Percentiles rank a stretch among this genome's conserved stretches.
These are phyloP conservation scores for Calyptommatus sinebrachiatus DNA, from an alignment of 2,113 vertebrate species.

Conservation along the genomic window DNA sequence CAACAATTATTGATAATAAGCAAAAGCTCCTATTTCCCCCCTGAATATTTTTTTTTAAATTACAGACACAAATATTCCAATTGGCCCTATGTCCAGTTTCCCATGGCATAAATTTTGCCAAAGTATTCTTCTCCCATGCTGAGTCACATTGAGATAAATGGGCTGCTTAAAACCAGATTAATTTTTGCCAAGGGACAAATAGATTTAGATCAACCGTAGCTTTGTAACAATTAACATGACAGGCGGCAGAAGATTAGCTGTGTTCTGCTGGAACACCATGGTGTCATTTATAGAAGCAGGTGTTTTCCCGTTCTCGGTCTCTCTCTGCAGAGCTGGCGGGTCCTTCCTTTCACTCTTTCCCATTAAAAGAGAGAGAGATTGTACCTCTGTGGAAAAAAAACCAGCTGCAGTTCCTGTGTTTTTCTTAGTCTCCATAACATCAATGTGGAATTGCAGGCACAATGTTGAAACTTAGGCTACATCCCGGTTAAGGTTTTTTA, in stretches of 20 bases:
- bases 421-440: conserved; percentile 56
- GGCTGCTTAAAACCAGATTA: conserved; percentile 61
- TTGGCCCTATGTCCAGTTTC: neutral
- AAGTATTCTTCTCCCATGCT: conserved; percentile 52
- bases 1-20: conserved; percentile 49
- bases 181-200: conserved; percentile 67
- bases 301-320: conserved; percentile 48
- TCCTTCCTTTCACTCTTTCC: conserved; percentile 38
- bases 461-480: conserved; percentile 19
- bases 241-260: conserved; percentile 63
- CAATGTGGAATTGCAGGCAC: conserved; percentile 50
- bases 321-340: conserved; percentile 27
- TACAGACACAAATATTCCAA: neutral
- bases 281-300: conserved; percentile 71
- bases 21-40: conserved; percentile 28
- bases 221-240: conserved; percentile 60
- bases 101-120: conserved; percentile 42
- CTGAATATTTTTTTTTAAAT: conserved; percentile 1
- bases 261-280: conserved; percentile 32
- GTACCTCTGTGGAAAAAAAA: conserved; percentile 72
- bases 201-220: conserved; percentile 63
- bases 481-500: too few relatives aligned
- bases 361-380: conserved; percentile 68
- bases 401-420: conserved; percentile 74
- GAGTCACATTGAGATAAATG: conserved; percentile 55